Conservation (phyloP, 2,888 invertebrate genomes). For the Unio pictorum region DNA sequence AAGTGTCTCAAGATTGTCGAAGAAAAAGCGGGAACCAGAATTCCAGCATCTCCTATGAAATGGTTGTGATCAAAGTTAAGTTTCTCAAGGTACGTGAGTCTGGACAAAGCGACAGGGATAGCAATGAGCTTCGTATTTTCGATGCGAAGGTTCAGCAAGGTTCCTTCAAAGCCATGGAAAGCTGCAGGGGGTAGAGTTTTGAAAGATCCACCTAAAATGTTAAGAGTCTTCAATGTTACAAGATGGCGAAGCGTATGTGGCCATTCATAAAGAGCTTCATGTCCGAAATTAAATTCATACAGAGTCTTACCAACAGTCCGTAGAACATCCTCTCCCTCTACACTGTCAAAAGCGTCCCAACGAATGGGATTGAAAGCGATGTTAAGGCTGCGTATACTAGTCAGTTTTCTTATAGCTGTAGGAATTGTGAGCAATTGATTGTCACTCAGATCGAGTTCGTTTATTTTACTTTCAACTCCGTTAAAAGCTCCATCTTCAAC, state of each 20-base stretch:
- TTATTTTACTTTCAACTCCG: constrained; percentile 16
- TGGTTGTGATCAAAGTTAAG: constrained; percentile 44
- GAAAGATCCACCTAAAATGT: constrained; percentile 29
- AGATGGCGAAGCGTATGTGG: constrained; percentile 36
- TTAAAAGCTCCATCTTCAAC: constrained; percentile 16
- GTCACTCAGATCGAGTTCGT: constrained; percentile 19
- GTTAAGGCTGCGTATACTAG: constrained; percentile 18
- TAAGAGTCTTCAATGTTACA: constrained; percentile 24
- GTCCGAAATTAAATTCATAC: constrained; percentile 27
- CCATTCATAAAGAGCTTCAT: constrained; percentile 21
- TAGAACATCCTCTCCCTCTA: constrained; percentile 16
- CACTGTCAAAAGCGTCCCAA: constrained; percentile 14
- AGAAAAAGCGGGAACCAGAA: constrained; percentile 35
- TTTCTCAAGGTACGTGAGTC: constrained; percentile 20
- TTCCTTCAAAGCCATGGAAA: constrained; percentile 47
- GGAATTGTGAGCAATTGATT: constrained; percentile 28
- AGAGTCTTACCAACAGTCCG: constrained; percentile 33
- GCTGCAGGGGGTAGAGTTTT: constrained; percentile 35
- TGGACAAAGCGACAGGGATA: constrained; percentile 16
- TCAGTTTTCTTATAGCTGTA: constrained; percentile 13
- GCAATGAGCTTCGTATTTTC: too few relatives aligned
- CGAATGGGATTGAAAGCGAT: constrained; percentile 35
- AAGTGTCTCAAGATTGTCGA: constrained; percentile 22
- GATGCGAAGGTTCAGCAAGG: constrained; percentile 1
- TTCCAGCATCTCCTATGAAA: constrained; percentile 36